A percentile compares a stretch with the other conserved stretches of the same genome.
These are phyloP conservation scores for Pygoscelis antarcticus DNA, from an alignment of 2,113 vertebrate species.

Conservation along the genomic window DNA sequence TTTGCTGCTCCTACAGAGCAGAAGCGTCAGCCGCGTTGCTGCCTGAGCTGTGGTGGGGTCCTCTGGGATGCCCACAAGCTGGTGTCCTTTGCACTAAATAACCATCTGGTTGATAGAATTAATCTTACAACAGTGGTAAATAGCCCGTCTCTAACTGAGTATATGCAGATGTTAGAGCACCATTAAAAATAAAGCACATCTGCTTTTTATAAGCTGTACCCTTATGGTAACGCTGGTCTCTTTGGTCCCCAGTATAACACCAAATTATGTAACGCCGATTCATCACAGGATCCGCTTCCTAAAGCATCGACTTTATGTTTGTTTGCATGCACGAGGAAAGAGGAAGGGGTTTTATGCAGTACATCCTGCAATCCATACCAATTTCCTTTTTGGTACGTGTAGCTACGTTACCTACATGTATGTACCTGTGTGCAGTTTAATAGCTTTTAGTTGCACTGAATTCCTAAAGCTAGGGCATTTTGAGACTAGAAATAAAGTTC, in stretches of 20 bases:
- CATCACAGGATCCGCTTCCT: not conserved
- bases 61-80: not conserved
- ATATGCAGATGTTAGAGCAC: not conserved
- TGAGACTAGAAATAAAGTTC: not conserved
- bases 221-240: not conserved
- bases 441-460: not conserved
- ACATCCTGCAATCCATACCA: not conserved
- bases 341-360: not conserved
- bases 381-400: not conserved
- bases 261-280: not conserved
- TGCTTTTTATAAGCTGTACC: not conserved
- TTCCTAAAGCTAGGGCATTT: not conserved
- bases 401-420: rapidly evolving
- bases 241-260: not conserved
- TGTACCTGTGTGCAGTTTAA: not conserved
- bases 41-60: not conserved
- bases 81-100: not conserved
- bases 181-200: not conserved
- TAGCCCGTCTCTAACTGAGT: not conserved
- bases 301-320: not conserved
- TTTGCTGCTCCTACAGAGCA: not conserved
- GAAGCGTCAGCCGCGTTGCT: rapidly evolving
- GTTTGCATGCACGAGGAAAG: not conserved
- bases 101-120: not conserved
- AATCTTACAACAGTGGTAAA: not conserved